Evolutionary conservation across 2,888 invertebrate species (phyloP), one percentile per base, ranked within the genome.

Genomic region (Cryptus armator): DNA sequence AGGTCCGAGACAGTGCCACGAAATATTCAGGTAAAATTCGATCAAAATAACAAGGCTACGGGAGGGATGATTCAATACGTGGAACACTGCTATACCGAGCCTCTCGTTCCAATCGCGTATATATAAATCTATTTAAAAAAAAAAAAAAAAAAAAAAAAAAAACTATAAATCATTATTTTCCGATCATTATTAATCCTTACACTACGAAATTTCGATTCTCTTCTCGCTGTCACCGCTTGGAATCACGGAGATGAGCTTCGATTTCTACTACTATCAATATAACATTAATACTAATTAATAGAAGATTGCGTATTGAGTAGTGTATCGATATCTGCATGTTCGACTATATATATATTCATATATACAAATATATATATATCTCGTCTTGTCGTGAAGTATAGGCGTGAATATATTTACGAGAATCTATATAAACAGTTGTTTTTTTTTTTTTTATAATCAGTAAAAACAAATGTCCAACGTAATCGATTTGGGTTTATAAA

Each of bases 21-120:
- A 91, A 93, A 91, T 89, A 89, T 89, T 83, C 92, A 94, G 93
- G 93, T 94, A 94, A 93, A 92, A 90, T 83, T 84, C 84, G 89
- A 87, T 81, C 67, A 87, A 80, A 86, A 88, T 87, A 81, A 86
- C 29, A 71, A 80, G 64, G 51, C 59, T 48, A 44, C 64, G 62
- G 44, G 12, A 48, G 62, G 44, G 64, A 71, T 51, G 64, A 43
- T 46, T 68, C 10, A 67, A n/a, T 46, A 10, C 53, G 67, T 67
- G 16, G 19, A 24, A 24, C 48, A 59, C 59, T 32, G 59, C 56
- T 53, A 56, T n/a, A 66, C 67, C 19, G 53, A 72, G 53, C 53
- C 72, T 67, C 56, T 67, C 56, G 51, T 53, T 74, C 46, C 66
- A 59, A 48, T 59, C 66, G 80, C 67, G 44, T 81, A 14, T 71